Evolutionary conservation across 2,888 invertebrate genomes (phyloP), one percentile per base, ranked within the genome.

Genomic region (Eupithecia abbreviata): DNA sequence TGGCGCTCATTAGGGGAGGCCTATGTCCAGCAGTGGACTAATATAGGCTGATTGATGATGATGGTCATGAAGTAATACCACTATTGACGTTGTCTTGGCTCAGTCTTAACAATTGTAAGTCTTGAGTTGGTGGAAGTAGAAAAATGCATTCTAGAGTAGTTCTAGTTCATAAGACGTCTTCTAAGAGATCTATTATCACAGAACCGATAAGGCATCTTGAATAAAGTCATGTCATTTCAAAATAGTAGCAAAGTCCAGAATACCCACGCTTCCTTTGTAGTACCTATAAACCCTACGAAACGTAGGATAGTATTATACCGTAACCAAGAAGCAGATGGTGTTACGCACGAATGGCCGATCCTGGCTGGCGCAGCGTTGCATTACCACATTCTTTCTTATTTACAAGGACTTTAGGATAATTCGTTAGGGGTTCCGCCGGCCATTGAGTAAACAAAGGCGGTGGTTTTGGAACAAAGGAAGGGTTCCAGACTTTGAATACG

Each of bases 311-410:
- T 76, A 78, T 74, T 76, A 81, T 82, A 77, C 83, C 82, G 77
- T 74, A 83, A 82, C 79, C 80, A 83, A 83, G 82, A 79, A 85
- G 86, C 85, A 87, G 86, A 83, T 84, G 82, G 81, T 77, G 87
- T 82, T 85, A 88, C 89, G 89, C 89, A 90, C 87, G 88, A 81
- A 81, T 79, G 83, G 80, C 71, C 80, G 66, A 73, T 68, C 75
- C 77, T 80, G 84, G 82, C 83, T 81, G 77, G 79, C 82, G 75
- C 81, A 77, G 80, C 77, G 85, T 86, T 84, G 85, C 86, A 84
- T 86, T 89, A 87, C 84, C 83, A 82, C 84, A 84, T 85, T 85
- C 84, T 80, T 85, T 83, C 83, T 85, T 87, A 86, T 87, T 89
- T 87, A 88, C 85, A 85, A 84, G 85, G 79, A 85, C 83, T 83